These are phyloP conservation scores for Heteromormyrus szaboi DNA, from an alignment of 2,797 vertebrate species.

Conservation along the genomic window DNA sequence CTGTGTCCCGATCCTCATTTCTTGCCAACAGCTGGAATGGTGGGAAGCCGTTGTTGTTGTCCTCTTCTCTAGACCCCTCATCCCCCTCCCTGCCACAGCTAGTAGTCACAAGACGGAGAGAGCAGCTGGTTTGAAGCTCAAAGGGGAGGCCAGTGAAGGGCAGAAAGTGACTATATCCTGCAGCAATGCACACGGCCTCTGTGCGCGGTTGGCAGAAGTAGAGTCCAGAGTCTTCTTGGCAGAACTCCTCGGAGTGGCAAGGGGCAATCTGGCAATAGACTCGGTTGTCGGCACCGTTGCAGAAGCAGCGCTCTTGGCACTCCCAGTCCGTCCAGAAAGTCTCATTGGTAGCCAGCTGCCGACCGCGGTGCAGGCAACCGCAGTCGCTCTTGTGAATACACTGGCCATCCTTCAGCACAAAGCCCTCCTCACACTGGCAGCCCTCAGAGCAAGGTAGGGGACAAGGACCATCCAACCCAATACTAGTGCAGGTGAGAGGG, in stretches of 20 bases:
- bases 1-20: conserved; percentile 90
- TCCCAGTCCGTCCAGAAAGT: conserved; percentile 93
- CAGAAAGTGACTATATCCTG: conserved; percentile 88
- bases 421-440: conserved; percentile 88
- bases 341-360: conserved; percentile 81
- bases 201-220: conserved; percentile 81
- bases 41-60: conserved; percentile 54
- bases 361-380: conserved; percentile 80
- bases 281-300: conserved; percentile 89
- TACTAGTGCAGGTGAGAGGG: conserved; percentile 76
- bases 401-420: conserved; percentile 64
- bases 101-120: conserved; percentile 76
- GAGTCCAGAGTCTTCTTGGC: conserved; percentile 75
- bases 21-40: conserved; percentile 71
- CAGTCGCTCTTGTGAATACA: conserved; percentile 82
- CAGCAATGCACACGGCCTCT: conserved; percentile 79
- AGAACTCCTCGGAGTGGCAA: conserved; percentile 81
- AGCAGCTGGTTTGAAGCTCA: conserved; percentile 94
- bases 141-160: conserved; percentile 82
- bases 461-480: conserved; percentile 66
- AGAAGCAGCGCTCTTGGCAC: conserved; percentile 92
- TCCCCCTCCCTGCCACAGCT: conserved; percentile 44
- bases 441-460: conserved; percentile 77
- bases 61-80: conserved; percentile 20
- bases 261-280: conserved; percentile 79